Base-by-base conservation (phyloP, 1,140 invertebrate species). In the Frieseomelitta varia region DNA sequence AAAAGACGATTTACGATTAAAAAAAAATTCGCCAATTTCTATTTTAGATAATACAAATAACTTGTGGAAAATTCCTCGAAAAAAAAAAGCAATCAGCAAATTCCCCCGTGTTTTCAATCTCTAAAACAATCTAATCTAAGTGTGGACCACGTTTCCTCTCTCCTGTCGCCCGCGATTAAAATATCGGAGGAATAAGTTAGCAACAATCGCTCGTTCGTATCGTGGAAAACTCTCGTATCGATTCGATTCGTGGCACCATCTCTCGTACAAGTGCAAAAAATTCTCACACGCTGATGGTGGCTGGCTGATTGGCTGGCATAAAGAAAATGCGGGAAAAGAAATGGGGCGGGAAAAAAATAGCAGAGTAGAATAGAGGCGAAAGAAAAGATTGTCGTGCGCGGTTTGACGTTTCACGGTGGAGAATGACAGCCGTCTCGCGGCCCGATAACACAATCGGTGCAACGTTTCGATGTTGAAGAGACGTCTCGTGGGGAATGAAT, bases 401-500 rank as follows among this genome's bases (percentile, higher is more conserved):
- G 34, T n/a, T n/a, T n/a, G n/a, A 51, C 30, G 17, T 77, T 77
- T 69, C 19, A 34, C 34, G 21, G 21, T 24, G 19, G 24, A 34
- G 19, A 68, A 67, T 63, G 55, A 34, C 47, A 21, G 10, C 34
- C 17, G 39, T 51, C 27, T 24, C 72, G 21, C 55, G 15, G 30
- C 8, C 30, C n/a, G 74, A 77, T 58, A 77, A 77, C 80, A 77
- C 80, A 15, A 53, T 56, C 21, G 4, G 19, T 55, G 34, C 55
- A 76, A 55, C 65, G 58, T 84, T 84, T 79, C 77, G 58, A 71
- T 47, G 82, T 47, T 30, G 81, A 84, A 72, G 51, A 51, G 77
- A 73, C 68, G 82, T 84, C 86, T 84, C 73, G 30, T 27, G 63
- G 82, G 75, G 86, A 65, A 74, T 61, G 63, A 76, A 87, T 78